Percentiles rank a stretch among this genome's conserved stretches.
Evolutionary conservation across 2,797 vertebrate genomes (phyloP).

Genomic region (Apodemus agrarius): DNA sequence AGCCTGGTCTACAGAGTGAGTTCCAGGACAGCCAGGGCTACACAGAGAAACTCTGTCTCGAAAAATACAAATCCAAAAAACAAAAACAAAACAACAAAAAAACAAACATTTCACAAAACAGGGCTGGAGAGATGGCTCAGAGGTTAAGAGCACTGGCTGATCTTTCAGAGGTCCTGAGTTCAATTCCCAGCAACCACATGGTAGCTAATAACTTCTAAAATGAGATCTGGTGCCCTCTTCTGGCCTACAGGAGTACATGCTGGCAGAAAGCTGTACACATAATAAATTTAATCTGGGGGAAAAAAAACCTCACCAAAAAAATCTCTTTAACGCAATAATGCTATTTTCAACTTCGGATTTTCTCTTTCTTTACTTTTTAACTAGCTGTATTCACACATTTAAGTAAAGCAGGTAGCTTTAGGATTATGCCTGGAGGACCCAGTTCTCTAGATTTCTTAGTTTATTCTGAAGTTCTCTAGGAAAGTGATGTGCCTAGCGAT

Average conservation of each 20-base stretch:
- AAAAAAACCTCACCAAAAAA: slow-evolving; percentile 17
- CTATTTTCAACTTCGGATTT: neutral
- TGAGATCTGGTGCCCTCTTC: neutral
- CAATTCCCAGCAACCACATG: neutral
- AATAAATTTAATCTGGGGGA: neutral
- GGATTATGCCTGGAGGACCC: neutral
- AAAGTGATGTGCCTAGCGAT: neutral
- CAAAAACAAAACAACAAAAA: too few relatives aligned
- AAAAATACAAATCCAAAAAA: too few relatives aligned
- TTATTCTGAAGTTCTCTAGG: neutral
- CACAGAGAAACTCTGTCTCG: too few relatives aligned
- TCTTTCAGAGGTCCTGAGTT: neutral
- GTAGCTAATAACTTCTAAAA: neutral
- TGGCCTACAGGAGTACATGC: neutral
- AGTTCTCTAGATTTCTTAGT: neutral
- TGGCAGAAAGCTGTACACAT: neutral
- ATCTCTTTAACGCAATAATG: neutral
- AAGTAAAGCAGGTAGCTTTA: neutral
- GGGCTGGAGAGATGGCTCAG: neutral
- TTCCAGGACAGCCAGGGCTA: too few relatives aligned
- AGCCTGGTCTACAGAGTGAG: too few relatives aligned
- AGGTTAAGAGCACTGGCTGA: neutral
- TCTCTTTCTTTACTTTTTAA: neutral
- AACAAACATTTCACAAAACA: neutral
- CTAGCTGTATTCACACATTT: neutral